Conservation (phyloP, 2,113 vertebrate genomes). For the Psophia crepitans region DNA sequence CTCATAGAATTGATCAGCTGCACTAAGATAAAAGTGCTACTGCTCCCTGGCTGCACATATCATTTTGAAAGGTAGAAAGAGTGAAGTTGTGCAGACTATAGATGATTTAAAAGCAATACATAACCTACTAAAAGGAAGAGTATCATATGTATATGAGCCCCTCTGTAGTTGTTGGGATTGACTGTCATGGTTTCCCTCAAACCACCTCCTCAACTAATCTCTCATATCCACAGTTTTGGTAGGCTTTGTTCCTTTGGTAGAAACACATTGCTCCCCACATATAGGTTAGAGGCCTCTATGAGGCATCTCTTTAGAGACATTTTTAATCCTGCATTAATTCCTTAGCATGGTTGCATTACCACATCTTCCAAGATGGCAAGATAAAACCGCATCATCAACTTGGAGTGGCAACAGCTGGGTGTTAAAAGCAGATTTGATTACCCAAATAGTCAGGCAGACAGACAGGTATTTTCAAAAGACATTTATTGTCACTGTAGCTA, state of each 20-base stretch:
- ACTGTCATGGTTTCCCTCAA: background rate
- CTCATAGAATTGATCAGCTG: background rate
- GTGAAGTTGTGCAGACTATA: background rate
- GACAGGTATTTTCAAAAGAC: background rate
- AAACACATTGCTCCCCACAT: background rate
- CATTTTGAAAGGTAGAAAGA: background rate
- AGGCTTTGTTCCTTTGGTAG: too few relatives aligned
- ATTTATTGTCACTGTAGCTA: background rate
- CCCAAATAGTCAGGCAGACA: background rate
- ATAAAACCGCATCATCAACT: background rate
- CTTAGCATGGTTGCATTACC: background rate
- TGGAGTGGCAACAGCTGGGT: background rate
- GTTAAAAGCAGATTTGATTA: background rate
- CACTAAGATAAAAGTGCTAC: background rate
- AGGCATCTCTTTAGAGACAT: background rate
- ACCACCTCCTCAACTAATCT: background rate
- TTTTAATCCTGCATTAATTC: background rate
- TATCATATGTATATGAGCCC: background rate
- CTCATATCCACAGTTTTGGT: background rate
- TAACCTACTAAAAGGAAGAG: background rate
- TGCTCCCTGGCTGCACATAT: background rate
- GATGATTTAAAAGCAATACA: background rate
- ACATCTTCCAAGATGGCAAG: background rate
- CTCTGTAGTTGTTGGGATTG: background rate
- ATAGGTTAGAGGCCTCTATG: background rate